phyloP scores from a whole-genome alignment of 2,888 invertebrate species.

The Tipula unca region DNA sequence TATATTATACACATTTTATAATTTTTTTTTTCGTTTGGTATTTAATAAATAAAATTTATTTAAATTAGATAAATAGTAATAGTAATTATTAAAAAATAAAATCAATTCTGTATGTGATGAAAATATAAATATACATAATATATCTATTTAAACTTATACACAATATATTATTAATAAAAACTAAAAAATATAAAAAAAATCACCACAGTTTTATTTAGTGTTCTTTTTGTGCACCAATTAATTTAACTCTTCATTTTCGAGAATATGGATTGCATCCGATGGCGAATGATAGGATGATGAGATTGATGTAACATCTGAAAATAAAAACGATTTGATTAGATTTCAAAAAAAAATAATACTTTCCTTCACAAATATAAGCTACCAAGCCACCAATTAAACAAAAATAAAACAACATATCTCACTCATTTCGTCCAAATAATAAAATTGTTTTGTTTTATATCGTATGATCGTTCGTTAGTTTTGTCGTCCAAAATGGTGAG shows the following conservation, averaged over 20 bases:
- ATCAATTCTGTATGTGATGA: not conserved
- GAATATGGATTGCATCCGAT: slow-evolving; percentile 57
- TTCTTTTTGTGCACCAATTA: slow-evolving; percentile 21
- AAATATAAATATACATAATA: too few relatives aligned
- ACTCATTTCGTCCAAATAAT: not conserved
- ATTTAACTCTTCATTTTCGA: slow-evolving; percentile 43
- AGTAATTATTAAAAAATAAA: not conserved
- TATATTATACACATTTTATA: not conserved
- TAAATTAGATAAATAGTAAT: not conserved
- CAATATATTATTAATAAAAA: not conserved
- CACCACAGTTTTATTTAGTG: not conserved
- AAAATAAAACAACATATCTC: slow-evolving; percentile 26
- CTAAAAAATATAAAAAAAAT: not conserved
- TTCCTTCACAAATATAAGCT: not conserved
- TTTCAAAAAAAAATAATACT: slow-evolving; percentile 30
- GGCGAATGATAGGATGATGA: slow-evolving; percentile 53
- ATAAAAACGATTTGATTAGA: slow-evolving; percentile 41
- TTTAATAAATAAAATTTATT: not conserved
- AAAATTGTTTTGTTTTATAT: not conserved
- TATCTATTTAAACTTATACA: not conserved
- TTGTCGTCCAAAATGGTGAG: not conserved
- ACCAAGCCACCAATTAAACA: slow-evolving; percentile 25
- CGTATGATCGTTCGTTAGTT: not conserved
- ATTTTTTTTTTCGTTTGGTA: not conserved
- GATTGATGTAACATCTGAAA: slow-evolving; percentile 35